Evolutionary conservation across 2,888 invertebrate genomes (phyloP).

Genomic region (Pocota personata): DNA sequence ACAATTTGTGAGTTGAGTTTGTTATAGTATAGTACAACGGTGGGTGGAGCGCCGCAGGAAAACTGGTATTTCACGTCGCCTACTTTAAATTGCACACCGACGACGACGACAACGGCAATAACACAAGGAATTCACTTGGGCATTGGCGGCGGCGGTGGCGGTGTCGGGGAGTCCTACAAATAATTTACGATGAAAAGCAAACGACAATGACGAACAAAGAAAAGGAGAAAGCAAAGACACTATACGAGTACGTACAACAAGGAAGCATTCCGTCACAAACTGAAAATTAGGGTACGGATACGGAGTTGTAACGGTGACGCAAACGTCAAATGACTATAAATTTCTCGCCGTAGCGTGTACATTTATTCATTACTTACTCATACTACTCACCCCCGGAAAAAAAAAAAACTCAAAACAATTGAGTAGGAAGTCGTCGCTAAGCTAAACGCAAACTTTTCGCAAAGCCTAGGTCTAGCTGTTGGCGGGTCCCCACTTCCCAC

Average conservation of each 20-base stretch:
- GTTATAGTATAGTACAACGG: slow-evolving; percentile 8
- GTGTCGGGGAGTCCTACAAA: slow-evolving; percentile 39
- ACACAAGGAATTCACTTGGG: slow-evolving; percentile 43
- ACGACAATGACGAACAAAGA: slow-evolving; percentile 10
- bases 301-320: slow-evolving; percentile 22
- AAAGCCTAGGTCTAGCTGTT: slow-evolving; percentile 14
- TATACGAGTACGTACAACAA: no score
- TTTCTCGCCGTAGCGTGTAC: slow-evolving; percentile 10
- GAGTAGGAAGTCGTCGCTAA: slow-evolving; percentile 20
- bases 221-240: slow-evolving; percentile 7
- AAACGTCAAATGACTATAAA: slow-evolving; percentile 48
- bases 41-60: slow-evolving; percentile 11
- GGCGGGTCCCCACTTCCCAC: no score
- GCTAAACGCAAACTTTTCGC: slow-evolving; percentile 15
- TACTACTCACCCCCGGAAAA: background rate
- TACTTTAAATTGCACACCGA: slow-evolving; percentile 11
- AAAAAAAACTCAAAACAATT: slow-evolving; percentile 17
- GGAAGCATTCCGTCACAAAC: slow-evolving; percentile 63
- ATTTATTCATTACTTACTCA: slow-evolving; percentile 19
- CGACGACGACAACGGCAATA: background rate
- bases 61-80: slow-evolving; percentile 3
- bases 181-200: slow-evolving; percentile 47
- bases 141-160: slow-evolving; percentile 1
- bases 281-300: slow-evolving; percentile 46
- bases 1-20: slow-evolving; percentile 52